Base-by-base conservation (phyloP, 2,888 invertebrate species). In the Glaucopsyche alexis region DNA sequence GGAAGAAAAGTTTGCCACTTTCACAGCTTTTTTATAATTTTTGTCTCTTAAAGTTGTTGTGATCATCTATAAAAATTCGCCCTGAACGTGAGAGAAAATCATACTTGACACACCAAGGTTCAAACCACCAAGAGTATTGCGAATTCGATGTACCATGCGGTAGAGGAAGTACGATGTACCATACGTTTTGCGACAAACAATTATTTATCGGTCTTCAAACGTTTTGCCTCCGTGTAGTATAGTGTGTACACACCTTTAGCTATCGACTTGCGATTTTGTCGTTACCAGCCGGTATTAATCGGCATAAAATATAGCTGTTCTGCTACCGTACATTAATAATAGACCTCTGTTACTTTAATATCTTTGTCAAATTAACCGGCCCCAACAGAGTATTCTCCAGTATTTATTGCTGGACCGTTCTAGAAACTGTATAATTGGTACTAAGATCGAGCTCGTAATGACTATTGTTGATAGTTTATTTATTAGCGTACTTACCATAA, bases 351-450 rank as follows among this genome's bases (percentile, higher is more conserved):
- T 69, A 69, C 69, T 69, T 19, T 47, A 69, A 69, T 69, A 69
- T 69, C 69, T 69, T 69, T 69, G 69, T 69, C 69, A 69, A 69
- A 69, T 69, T 69, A 69, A 69, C 47, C 47, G 69, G 69, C 47
- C 29, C 69, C 29, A 40, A 14, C 64, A 19, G 69, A 47, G 69
- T 69, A 47, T 45, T 67, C 67, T 9, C 49, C 69, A 16, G 13
- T 69, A 69, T 69, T 49, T 69, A 69, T 69, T 11, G 69, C 69
- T 19, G 13, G 67, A 45, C 19, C 14, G 69, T 69, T 49, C 47
- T 69, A 69, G 69, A 69, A 69, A 47, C 69, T 69, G 69, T 47
- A 69, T 69, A 69, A 69, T 69, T 69, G 69, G 69, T 69, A 49
- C 47, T 49, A 69, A 49, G 69, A 69, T n/a, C 45, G 16, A 42